Evolutionary conservation across 2,113 vertebrate species (phyloP).

Genomic region (Hipposideros armiger): DNA sequence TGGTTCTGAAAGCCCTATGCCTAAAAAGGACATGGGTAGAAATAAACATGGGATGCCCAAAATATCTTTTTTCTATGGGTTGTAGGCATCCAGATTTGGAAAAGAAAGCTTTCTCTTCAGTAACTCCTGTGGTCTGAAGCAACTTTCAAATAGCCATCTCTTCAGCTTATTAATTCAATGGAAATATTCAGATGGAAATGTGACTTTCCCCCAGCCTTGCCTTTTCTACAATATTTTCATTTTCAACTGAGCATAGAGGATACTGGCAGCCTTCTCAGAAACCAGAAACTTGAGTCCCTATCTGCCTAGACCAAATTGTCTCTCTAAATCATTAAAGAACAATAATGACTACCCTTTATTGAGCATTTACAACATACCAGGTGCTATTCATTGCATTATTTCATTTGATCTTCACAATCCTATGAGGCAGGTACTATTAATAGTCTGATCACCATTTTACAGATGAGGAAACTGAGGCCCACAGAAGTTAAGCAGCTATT

Average conservation of each 20-base stretch:
- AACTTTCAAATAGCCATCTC: slow-evolving; percentile 35
- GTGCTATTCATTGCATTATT: not conserved
- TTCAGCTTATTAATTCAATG: not conserved
- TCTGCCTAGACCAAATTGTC: slow-evolving; percentile 17
- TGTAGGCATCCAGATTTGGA: slow-evolving; percentile 55
- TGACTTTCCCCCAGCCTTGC: not conserved
- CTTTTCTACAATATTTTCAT: not conserved
- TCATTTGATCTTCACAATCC: slow-evolving; percentile 1
- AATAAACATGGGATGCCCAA: slow-evolving; percentile 66
- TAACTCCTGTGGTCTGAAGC: not conserved
- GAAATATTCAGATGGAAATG: not conserved
- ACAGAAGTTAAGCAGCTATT: not conserved
- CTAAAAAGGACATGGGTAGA: slow-evolving; percentile 57
- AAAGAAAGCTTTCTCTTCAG: slow-evolving; percentile 56
- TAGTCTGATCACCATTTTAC: not conserved
- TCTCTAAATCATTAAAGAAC: slow-evolving; percentile 17
- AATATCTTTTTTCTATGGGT: slow-evolving; percentile 68
- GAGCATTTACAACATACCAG: not conserved
- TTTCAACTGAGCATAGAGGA: not conserved
- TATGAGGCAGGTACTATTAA: not conserved
- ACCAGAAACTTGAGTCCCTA: not conserved
- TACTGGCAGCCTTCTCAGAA: slow-evolving; percentile 37
- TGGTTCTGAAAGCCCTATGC: slow-evolving; percentile 47
- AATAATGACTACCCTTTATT: not conserved
- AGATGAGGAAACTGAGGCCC: slow-evolving; percentile 42